phyloP scores from a whole-genome alignment of 1,140 invertebrate genomes.

The Neotoxoptera formosana region DNA sequence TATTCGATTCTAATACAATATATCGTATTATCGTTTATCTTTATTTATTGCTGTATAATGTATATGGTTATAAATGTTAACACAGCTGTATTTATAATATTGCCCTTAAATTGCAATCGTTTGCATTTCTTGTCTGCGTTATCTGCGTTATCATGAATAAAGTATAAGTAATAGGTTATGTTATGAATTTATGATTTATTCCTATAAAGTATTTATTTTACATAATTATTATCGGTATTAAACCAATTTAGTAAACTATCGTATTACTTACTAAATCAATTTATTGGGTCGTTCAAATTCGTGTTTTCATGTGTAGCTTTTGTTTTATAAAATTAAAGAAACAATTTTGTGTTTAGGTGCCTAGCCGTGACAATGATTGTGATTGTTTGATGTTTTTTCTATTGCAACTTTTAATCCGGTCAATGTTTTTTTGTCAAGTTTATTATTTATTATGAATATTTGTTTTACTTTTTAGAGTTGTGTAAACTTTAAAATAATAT shows the following conservation, averaged over 20 bases:
- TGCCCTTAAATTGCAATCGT: too few species aligned
- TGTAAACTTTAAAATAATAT: background rate
- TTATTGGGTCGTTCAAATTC: background rate
- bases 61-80: background rate
- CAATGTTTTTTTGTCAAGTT: background rate
- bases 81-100: background rate
- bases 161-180: background rate
- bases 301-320: background rate
- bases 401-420: too few species aligned
- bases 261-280: background rate
- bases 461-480: background rate
- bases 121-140: too few species aligned
- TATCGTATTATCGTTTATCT: too few species aligned
- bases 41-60: too few species aligned
- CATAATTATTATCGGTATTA: background rate
- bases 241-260: background rate
- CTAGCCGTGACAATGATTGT: too few species aligned
- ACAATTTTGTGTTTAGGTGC: background rate
- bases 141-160: too few species aligned
- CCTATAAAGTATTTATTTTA: background rate
- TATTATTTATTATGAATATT: background rate
- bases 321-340: background rate
- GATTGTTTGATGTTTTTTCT: too few species aligned
- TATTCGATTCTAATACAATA: background rate
- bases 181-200: conserved; percentile 1